A percentile compares a stretch with the other conserved stretches of the same genome.
These are phyloP conservation scores for Coturnix japonica DNA, from an alignment of 2,113 vertebrate genomes.

Conservation along the genomic window DNA sequence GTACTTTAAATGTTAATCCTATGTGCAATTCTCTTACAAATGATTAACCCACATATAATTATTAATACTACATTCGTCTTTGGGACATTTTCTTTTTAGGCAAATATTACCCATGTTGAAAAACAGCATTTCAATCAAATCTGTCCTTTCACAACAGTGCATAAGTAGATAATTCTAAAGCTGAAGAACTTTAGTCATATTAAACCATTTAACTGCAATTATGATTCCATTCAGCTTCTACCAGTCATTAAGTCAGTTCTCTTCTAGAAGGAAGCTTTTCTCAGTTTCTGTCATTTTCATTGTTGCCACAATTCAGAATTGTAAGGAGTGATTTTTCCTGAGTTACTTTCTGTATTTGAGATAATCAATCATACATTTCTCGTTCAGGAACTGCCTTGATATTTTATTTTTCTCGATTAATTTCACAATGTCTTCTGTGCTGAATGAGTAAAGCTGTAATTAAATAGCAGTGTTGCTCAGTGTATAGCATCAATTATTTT, in stretches of 20 bases:
- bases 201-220: constrained; percentile 22
- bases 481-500: not conserved
- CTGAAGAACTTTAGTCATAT: constrained; percentile 9
- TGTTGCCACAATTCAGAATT: not conserved
- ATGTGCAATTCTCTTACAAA: not conserved
- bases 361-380: not conserved
- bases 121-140: not conserved
- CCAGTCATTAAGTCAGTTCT: not conserved
- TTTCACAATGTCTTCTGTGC: not conserved
- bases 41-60: not conserved
- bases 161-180: constrained; percentile 6
- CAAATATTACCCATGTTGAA: not conserved
- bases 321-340: not conserved
- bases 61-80: not conserved
- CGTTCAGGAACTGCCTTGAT: not conserved
- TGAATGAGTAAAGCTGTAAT: not conserved
- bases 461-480: not conserved
- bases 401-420: not conserved
- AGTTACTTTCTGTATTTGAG: not conserved
- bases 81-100: not conserved
- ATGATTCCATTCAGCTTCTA: not conserved
- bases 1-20: not conserved
- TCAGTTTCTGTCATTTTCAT: not conserved
- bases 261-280: constrained; percentile 4
- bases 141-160: not conserved